Conservation (phyloP, 2,888 invertebrate species). For the Hecatera dysodea region DNA sequence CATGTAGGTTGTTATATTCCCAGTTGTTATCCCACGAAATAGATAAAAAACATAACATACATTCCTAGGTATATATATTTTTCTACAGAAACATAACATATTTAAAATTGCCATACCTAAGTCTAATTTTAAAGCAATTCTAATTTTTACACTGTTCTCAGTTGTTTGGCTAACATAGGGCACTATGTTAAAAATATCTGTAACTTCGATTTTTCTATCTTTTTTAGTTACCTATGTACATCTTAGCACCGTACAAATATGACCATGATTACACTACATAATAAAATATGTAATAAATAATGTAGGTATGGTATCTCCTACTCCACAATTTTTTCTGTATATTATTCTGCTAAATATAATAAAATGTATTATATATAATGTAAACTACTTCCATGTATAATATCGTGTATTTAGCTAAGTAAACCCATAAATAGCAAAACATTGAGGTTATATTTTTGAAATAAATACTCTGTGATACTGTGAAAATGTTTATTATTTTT, state of each 20-base stretch:
- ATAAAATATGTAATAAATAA: not conserved
- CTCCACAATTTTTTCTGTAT: constrained; percentile 7
- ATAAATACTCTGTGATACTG: constrained; percentile 89
- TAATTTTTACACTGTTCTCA: not conserved
- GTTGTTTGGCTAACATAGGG: not conserved
- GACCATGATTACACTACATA: not conserved
- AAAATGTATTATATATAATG: constrained; percentile 42
- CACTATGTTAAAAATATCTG: not conserved
- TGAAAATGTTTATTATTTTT: constrained; percentile 62
- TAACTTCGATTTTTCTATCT: not conserved
- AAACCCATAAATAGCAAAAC: constrained; percentile 46
- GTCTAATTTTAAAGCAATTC: not conserved
- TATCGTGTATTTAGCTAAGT: constrained; percentile 46
- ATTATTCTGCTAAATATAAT: constrained; percentile 18
- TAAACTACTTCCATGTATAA: constrained; percentile 46
- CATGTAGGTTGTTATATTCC: too few species aligned
- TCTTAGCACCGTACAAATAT: not conserved
- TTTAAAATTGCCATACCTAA: not conserved
- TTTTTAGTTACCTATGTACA: constrained; percentile 10
- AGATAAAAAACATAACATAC: not conserved
- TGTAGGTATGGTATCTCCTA: not conserved
- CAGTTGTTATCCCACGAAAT: not conserved
- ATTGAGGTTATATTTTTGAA: constrained; percentile 79
- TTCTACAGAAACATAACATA: constrained; percentile 5
- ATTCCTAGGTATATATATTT: constrained; percentile 27